Conservation (phyloP, 2,113 vertebrate genomes). For the Cichladusa arquata region DNA sequence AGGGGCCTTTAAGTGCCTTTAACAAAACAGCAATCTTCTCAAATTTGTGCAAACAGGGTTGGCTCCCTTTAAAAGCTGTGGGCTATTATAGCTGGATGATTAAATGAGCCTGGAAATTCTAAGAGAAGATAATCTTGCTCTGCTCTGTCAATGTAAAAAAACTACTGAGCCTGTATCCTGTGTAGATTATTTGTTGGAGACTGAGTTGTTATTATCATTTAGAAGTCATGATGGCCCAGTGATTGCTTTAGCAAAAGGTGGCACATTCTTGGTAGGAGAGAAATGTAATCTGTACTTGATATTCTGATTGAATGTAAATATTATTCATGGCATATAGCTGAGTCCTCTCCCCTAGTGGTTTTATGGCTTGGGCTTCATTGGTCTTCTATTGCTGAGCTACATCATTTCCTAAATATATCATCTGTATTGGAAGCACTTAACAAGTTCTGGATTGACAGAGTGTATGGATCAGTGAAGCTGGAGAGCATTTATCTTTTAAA, state of each 20-base stretch:
- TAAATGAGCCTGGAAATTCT: slow-evolving; percentile 32
- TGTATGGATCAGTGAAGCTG: slow-evolving; percentile 81
- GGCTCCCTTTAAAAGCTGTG: neutral
- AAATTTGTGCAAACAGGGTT: slow-evolving; percentile 22
- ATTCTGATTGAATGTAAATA: slow-evolving; percentile 80
- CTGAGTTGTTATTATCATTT: slow-evolving; percentile 50
- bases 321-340: slow-evolving; percentile 82
- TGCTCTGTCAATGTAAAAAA: slow-evolving; percentile 38
- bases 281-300: slow-evolving; percentile 74
- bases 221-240: slow-evolving; percentile 33
- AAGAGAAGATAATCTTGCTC: slow-evolving; percentile 42
- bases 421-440: slow-evolving; percentile 85
- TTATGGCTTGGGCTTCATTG: slow-evolving; percentile 84
- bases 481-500: slow-evolving; percentile 85
- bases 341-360: slow-evolving; percentile 81
- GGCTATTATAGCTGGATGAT: slow-evolving; percentile 11
- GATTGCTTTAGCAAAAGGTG: slow-evolving; percentile 56
- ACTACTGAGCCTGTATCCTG: slow-evolving; percentile 10
- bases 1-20: neutral
- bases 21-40: slow-evolving; percentile 30
- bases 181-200: slow-evolving; percentile 36
- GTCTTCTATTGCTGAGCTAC: slow-evolving; percentile 84
- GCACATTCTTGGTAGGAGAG: slow-evolving; percentile 76
- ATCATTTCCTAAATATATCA: slow-evolving; percentile 83
- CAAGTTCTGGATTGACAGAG: slow-evolving; percentile 84